phyloP scores from a whole-genome alignment of 2,797 vertebrate species.

The Otolemur crassicaudatus region DNA sequence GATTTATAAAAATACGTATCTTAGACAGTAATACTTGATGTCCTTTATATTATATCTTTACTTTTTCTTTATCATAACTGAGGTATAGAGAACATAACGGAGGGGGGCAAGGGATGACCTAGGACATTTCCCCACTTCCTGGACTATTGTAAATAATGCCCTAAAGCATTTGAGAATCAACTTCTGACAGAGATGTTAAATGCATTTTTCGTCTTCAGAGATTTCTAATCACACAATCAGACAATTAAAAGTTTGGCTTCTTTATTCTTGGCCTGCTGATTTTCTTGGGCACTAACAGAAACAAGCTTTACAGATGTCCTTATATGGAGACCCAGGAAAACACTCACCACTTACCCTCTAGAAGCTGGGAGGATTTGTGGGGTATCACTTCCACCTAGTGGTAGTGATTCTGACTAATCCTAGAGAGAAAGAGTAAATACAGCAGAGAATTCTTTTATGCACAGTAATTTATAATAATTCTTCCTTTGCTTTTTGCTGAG shows the following conservation, averaged over 20 bases:
- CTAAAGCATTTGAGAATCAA: not conserved
- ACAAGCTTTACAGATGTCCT: not conserved
- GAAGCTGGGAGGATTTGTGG: not conserved
- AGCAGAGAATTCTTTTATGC: not conserved
- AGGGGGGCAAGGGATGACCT: not conserved
- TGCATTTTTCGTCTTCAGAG: slow-evolving; percentile 10
- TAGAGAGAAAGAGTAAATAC: not conserved
- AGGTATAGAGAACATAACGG: not conserved
- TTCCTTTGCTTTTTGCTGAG: not conserved
- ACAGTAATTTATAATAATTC: not conserved
- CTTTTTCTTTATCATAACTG: not conserved
- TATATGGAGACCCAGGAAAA: not conserved
- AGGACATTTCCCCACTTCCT: not conserved
- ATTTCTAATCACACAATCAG: slow-evolving; percentile 20
- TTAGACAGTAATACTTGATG: not conserved
- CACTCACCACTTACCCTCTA: not conserved
- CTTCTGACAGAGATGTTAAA: slow-evolving; percentile 29
- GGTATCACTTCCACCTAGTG: slow-evolving; percentile 73
- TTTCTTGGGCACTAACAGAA: not conserved
- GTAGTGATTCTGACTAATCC: not conserved
- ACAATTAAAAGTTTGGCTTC: slow-evolving; percentile 6
- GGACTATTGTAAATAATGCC: not conserved
- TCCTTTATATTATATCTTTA: not conserved
- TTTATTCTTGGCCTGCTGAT: not conserved
- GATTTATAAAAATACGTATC: not conserved